Conservation (phyloP, 2,797 vertebrate genomes). For the Danio aesculapii region DNA sequence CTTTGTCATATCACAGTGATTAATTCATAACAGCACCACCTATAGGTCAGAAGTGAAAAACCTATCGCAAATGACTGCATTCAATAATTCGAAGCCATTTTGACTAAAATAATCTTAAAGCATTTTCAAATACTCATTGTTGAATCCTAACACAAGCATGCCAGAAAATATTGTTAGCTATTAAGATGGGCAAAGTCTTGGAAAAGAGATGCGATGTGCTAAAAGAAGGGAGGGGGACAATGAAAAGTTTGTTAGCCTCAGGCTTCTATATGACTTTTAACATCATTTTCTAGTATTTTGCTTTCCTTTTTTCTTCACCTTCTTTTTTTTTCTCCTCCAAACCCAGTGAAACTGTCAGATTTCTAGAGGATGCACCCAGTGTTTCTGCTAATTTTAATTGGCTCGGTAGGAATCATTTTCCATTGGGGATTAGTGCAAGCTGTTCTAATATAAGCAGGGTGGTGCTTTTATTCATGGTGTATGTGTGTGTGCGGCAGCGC, state of each 20-base stretch:
- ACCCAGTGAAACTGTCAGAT: constrained; percentile 49
- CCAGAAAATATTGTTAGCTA: too few species aligned
- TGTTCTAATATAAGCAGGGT: constrained; percentile 44
- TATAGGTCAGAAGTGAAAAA: too few species aligned
- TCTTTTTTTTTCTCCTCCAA: constrained; percentile 28
- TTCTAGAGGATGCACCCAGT: constrained; percentile 43
- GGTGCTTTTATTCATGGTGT: constrained; percentile 16
- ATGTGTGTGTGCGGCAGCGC: constrained; percentile 19
- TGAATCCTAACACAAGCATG: too few species aligned
- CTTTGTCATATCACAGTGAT: too few species aligned
- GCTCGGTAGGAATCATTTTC: constrained; percentile 60
- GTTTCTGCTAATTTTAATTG: constrained; percentile 66
- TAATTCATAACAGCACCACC: too few species aligned
- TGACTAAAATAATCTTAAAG: too few species aligned
- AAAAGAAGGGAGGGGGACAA: constrained; percentile 6
- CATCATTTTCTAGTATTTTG: constrained; percentile 35
- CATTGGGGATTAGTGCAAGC: constrained; percentile 56
- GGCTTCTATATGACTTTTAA: constrained; percentile 54
- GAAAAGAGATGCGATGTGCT: background rate
- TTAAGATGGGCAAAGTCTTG: background rate
- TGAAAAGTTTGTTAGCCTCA: constrained; percentile 46
- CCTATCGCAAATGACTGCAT: too few species aligned
- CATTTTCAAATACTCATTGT: too few species aligned
- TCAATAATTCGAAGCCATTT: too few species aligned
- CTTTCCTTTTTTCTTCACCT: constrained; percentile 28